Evolutionary conservation across 2,888 invertebrate species (phyloP).

Genomic region (Beris morrisii): DNA sequence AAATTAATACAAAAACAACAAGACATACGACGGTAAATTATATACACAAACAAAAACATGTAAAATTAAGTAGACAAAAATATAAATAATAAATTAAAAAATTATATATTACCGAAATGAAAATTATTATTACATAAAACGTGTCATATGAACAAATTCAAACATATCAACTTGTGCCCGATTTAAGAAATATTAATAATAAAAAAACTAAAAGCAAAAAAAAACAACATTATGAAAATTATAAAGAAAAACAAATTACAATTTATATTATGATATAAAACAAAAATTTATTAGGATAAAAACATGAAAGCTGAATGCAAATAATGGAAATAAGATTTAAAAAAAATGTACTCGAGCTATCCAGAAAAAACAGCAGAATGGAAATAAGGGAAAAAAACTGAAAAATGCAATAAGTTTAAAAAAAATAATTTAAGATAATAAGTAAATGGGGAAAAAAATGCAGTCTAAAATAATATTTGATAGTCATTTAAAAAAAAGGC

Average conservation of each 20-base stretch:
- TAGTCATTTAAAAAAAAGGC: too few species aligned
- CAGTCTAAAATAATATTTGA: too few species aligned
- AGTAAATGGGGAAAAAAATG: too few species aligned
- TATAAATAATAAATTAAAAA: conserved; percentile 4
- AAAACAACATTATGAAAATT: conserved; percentile 4
- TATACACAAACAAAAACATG: conserved; percentile 1
- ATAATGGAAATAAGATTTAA: too few species aligned
- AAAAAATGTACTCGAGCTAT: too few species aligned
- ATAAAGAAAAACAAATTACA: not conserved
- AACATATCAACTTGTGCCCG: conserved; percentile 31
- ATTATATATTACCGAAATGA: conserved; percentile 4
- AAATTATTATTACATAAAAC: conserved; percentile 6
- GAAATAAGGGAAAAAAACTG: too few species aligned
- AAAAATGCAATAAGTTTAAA: too few species aligned
- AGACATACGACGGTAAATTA: not conserved
- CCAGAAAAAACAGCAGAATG: too few species aligned
- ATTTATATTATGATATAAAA: conserved; percentile 6
- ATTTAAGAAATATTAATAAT: conserved; percentile 2
- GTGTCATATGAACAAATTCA: conserved; percentile 16
- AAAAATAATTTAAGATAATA: too few species aligned
- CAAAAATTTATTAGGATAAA: not conserved
- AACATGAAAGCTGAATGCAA: too few species aligned
- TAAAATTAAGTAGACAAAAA: not conserved
- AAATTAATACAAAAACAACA: not conserved
- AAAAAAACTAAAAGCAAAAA: not conserved